phyloP scores from a whole-genome alignment of 2,113 vertebrate genomes.

The Falcunculus frontatus region DNA sequence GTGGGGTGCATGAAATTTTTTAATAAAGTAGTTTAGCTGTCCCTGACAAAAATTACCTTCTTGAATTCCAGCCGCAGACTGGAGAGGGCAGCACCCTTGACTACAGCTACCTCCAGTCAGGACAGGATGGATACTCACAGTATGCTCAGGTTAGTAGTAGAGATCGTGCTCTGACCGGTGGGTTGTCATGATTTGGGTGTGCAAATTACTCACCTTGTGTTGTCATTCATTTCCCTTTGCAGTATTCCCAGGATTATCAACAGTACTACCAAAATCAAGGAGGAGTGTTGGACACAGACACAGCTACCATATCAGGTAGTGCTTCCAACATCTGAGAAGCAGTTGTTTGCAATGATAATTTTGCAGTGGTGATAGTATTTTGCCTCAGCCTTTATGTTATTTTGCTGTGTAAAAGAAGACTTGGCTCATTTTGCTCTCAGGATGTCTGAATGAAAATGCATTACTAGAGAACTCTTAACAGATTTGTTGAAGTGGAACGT shows the following conservation, averaged over 20 bases:
- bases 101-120: constrained; percentile 86
- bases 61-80: constrained; percentile 80
- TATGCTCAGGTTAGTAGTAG: constrained; percentile 82
- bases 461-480: not conserved
- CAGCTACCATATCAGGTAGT: constrained; percentile 74
- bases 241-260: constrained; percentile 86
- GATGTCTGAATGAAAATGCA: not conserved
- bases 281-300: constrained; percentile 79
- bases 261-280: constrained; percentile 85
- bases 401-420: not conserved
- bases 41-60: not conserved
- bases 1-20: not conserved
- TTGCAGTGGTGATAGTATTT: not conserved
- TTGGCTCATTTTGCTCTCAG: not conserved
- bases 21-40: not conserved
- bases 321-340: not conserved
- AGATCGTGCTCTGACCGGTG: not conserved
- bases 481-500: not conserved
- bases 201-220: not conserved
- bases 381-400: not conserved
- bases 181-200: not conserved
- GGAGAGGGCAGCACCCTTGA: constrained; percentile 83
- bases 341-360: not conserved
- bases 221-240: not conserved
- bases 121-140: constrained; percentile 84